Conservation (phyloP, 2,888 invertebrate species). For the Cantharis rustica region DNA sequence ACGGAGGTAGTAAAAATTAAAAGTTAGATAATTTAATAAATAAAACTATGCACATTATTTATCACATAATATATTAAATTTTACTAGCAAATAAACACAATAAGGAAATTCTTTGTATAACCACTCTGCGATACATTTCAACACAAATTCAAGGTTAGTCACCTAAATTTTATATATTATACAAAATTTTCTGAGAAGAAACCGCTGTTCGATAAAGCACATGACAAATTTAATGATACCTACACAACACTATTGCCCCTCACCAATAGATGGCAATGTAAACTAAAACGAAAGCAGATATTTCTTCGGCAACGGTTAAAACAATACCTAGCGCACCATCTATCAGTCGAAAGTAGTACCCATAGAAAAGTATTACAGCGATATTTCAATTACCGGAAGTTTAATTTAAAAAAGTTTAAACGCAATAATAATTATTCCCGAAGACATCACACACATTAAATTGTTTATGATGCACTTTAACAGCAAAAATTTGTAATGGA, state of each 20-base stretch:
- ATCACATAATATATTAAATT: background rate
- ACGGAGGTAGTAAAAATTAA: background rate
- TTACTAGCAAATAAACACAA: background rate
- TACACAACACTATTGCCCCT: fast-evolving
- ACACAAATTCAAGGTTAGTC: background rate
- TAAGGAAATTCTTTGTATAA: background rate
- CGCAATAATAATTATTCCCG: background rate
- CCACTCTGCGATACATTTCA: background rate
- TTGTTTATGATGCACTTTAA: background rate
- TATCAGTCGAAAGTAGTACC: background rate
- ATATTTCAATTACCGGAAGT: background rate
- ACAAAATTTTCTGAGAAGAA: background rate
- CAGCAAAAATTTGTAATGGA: background rate
- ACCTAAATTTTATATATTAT: background rate
- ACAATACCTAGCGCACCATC: background rate
- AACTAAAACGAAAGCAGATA: no score
- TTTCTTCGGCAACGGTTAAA: no score
- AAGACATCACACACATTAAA: background rate
- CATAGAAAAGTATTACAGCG: background rate
- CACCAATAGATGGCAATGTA: background rate
- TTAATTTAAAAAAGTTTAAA: background rate
- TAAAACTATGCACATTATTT: background rate
- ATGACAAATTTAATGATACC: background rate
- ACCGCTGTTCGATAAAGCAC: background rate
- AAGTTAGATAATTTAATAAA: background rate